A percentile compares a stretch with the other conserved stretches of the same genome.
These are phyloP conservation scores for Cheilosia soror DNA, from an alignment of 2,888 invertebrate genomes.

Conservation along the genomic window DNA sequence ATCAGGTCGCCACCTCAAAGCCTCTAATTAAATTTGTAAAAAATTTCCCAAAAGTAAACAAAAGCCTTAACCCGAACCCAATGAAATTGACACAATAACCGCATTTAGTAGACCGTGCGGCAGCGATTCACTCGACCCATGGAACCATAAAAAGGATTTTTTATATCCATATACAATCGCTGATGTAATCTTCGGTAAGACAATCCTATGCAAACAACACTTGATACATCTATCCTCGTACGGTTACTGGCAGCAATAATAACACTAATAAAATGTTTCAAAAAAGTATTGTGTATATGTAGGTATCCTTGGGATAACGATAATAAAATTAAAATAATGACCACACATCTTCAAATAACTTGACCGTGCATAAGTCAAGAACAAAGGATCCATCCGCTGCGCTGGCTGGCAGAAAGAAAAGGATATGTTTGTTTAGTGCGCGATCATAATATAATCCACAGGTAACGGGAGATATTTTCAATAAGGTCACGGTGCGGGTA, in stretches of 20 bases:
- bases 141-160: constrained; percentile 70
- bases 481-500: constrained; percentile 60
- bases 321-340: constrained; percentile 23
- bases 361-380: constrained; percentile 73
- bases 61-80: constrained; percentile 48
- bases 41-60: constrained; percentile 61
- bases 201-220: constrained; percentile 68
- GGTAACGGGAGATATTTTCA: constrained; percentile 51
- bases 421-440: constrained; percentile 69
- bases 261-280: constrained; percentile 51
- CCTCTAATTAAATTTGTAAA: constrained; percentile 66
- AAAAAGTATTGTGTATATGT: background rate
- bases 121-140: constrained; percentile 38
- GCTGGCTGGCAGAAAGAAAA: constrained; percentile 40
- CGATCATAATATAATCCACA: constrained; percentile 64
- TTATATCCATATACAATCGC: constrained; percentile 40
- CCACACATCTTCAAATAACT: constrained; percentile 50
- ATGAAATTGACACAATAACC: constrained; percentile 64
- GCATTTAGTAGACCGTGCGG: constrained; percentile 22
- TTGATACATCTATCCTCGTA: too few relatives aligned
- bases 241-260: constrained; percentile 17
- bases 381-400: constrained; percentile 40
- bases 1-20: constrained; percentile 33
- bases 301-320: constrained; percentile 4
- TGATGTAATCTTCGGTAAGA: constrained; percentile 56